phyloP scores from a whole-genome alignment of 2,113 vertebrate genomes.

The Rhinogobius similis region DNA sequence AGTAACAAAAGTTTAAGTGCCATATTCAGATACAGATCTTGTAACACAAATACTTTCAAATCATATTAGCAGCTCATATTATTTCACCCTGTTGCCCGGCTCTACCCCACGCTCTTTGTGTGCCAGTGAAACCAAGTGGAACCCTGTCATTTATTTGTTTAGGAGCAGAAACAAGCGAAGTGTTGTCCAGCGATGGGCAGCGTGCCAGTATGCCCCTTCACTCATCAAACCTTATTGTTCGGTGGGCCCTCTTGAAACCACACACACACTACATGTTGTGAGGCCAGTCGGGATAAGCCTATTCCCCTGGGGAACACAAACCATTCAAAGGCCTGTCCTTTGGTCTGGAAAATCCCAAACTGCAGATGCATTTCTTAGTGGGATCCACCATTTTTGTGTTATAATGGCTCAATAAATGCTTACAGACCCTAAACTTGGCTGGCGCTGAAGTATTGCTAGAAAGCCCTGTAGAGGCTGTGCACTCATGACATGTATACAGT shows the following conservation, averaged over 20 bases:
- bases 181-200: constrained; percentile 50
- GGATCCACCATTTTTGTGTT: constrained; percentile 58
- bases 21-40: too few relatives aligned
- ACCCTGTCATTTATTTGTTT: constrained; percentile 44
- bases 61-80: background rate
- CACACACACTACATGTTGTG: constrained; percentile 50
- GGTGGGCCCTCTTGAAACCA: constrained; percentile 18
- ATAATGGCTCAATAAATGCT: constrained; percentile 62
- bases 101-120: constrained; percentile 14
- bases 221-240: constrained; percentile 52
- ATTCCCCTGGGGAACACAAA: constrained; percentile 68
- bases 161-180: constrained; percentile 46
- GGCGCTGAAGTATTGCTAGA: constrained; percentile 17
- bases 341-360: constrained; percentile 68
- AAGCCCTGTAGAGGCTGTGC: constrained; percentile 18
- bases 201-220: constrained; percentile 49
- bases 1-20: background rate
- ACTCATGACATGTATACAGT: constrained; percentile 7
- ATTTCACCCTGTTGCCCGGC: background rate
- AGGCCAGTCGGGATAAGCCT: constrained; percentile 65
- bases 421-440: constrained; percentile 53
- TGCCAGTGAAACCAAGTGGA: constrained; percentile 15
- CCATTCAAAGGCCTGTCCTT: constrained; percentile 60
- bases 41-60: background rate
- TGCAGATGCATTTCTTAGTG: constrained; percentile 52